phyloP scores from a whole-genome alignment of 1,140 invertebrate genomes.

The Paraescarpia echinospica region DNA sequence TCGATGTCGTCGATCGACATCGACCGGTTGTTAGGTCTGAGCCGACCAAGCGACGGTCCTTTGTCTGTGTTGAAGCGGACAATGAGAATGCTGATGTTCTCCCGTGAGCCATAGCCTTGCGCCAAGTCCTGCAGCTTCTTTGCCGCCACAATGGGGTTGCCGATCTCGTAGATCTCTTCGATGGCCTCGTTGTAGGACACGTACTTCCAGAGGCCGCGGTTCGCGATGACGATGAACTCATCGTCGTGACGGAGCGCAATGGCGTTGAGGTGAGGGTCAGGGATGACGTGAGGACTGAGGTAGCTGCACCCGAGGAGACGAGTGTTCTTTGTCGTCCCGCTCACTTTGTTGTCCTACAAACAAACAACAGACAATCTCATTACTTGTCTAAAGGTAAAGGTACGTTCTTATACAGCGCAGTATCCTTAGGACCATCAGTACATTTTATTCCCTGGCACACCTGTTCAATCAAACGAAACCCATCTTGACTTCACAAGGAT shows the following conservation, averaged over 20 bases:
- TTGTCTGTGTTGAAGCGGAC: slow-evolving; percentile 38
- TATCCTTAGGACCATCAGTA: too few relatives aligned
- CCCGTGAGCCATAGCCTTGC: slow-evolving; percentile 54
- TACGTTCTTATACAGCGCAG: neutral
- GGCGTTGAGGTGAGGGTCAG: slow-evolving; percentile 46
- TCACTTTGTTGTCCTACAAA: slow-evolving; percentile 52
- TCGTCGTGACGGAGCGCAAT: slow-evolving; percentile 47
- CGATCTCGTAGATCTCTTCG: slow-evolving; percentile 46
- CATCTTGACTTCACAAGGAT: too few relatives aligned
- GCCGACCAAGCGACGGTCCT: slow-evolving; percentile 25
- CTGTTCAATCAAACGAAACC: neutral
- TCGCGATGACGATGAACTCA: slow-evolving; percentile 55
- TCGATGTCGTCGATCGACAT: slow-evolving; percentile 32
- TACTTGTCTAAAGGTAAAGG: neutral
- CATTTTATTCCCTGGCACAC: neutral
- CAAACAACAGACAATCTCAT: neutral
- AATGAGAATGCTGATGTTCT: slow-evolving; percentile 56
- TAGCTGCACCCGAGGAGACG: slow-evolving; percentile 54
- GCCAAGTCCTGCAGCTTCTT: slow-evolving; percentile 57
- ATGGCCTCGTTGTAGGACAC: slow-evolving; percentile 52
- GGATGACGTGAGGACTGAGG: slow-evolving; percentile 54
- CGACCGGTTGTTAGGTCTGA: slow-evolving; percentile 18
- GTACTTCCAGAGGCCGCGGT: slow-evolving; percentile 53
- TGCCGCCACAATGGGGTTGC: slow-evolving; percentile 55
- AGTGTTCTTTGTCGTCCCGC: slow-evolving; percentile 50